These are phyloP conservation scores for Sebastes aleutianus DNA, from an alignment of 2,797 vertebrate species.

Conservation along the genomic window DNA sequence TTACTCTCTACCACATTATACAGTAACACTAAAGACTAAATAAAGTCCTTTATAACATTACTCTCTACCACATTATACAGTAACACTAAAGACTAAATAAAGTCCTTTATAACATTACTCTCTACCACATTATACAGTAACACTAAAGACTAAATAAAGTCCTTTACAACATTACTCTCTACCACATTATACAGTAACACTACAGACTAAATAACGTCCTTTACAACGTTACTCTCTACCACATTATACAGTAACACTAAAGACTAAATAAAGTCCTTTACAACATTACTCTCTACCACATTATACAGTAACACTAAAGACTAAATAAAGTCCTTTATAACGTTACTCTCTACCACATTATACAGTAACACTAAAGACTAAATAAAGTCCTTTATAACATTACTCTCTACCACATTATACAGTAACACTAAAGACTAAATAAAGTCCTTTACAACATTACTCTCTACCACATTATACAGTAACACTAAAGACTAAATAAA, in stretches of 20 bases:
- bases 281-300: slow-evolving; percentile 84
- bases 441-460: slow-evolving; percentile 91
- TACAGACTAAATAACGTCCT: too few relatives aligned
- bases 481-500: background rate
- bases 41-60: slow-evolving; percentile 91
- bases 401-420: slow-evolving; percentile 82
- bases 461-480: slow-evolving; percentile 82
- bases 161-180: too few relatives aligned
- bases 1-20: slow-evolving; percentile 81
- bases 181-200: too few relatives aligned
- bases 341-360: slow-evolving; percentile 81
- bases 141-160: background rate
- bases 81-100: background rate
- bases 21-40: slow-evolving; percentile 36
- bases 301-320: slow-evolving; percentile 71
- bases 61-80: slow-evolving; percentile 82
- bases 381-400: slow-evolving; percentile 90
- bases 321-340: slow-evolving; percentile 89
- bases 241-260: too few relatives aligned
- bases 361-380: slow-evolving; percentile 57
- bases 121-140: background rate
- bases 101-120: background rate
- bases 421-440: slow-evolving; percentile 8
- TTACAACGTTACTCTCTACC: too few relatives aligned
- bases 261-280: slow-evolving; percentile 85